Conservation (phyloP, 2,797 vertebrate genomes). For the Bovichtus diacanthus region DNA sequence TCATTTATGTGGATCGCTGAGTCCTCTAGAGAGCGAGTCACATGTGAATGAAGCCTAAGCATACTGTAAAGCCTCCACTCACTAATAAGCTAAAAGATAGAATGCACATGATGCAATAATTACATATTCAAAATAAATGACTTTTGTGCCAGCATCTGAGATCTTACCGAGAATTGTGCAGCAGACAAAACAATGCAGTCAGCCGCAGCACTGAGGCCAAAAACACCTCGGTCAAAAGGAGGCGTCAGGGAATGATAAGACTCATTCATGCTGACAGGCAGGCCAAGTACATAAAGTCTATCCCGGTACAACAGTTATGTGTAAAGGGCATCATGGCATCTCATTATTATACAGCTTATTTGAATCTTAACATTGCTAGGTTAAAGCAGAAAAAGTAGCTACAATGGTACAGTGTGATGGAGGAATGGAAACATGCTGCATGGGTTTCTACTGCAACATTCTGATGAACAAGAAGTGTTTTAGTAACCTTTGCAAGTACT, state of each 20-base stretch:
- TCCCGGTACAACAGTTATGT: neutral
- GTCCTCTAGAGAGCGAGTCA: constrained; percentile 18
- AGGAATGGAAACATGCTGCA: neutral
- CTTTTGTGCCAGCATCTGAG: constrained; percentile 3
- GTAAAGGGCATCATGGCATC: constrained; percentile 15
- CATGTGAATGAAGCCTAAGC: constrained; percentile 31
- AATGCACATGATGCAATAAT: constrained; percentile 17
- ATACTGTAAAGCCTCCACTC: neutral
- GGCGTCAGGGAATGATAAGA: constrained; percentile 7
- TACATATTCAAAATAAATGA: neutral
- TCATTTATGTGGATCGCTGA: constrained; percentile 36
- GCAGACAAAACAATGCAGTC: constrained; percentile 17
- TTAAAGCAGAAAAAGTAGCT: constrained; percentile 12
- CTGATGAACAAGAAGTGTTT: neutral
- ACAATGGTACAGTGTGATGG: neutral
- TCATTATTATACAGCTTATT: constrained; percentile 24
- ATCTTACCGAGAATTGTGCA: neutral
- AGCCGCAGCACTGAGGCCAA: constrained; percentile 11
- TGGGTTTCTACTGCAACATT: neutral
- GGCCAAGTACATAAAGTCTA: constrained; percentile 3
- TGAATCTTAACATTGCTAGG: neutral
- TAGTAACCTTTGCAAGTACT: neutral
- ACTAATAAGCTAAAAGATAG: neutral
- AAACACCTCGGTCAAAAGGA: constrained; percentile 20
- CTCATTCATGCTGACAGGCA: constrained; percentile 14